Evolutionary conservation across 1,140 invertebrate species (phyloP).

Genomic region (Plectrocnemia conspersa): DNA sequence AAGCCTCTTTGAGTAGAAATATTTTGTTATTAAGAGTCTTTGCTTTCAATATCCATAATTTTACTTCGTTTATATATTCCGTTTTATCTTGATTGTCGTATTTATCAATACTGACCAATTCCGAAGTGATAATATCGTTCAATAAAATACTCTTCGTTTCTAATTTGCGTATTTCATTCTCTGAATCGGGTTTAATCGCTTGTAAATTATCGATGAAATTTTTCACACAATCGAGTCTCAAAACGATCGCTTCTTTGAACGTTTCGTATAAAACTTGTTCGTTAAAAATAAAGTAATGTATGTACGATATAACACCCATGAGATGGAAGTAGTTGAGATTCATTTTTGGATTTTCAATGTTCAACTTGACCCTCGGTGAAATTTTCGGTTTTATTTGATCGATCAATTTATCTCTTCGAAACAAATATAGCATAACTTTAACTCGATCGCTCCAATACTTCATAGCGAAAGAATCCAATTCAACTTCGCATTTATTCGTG

Average conservation of each 20-base stretch:
- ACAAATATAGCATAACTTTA: conserved; percentile 44
- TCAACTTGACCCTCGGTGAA: conserved; percentile 44
- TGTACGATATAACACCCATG: conserved; percentile 42
- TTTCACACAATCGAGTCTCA: conserved; percentile 44
- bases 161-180: conserved; percentile 46
- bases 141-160: conserved; percentile 41
- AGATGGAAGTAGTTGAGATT: conserved; percentile 47
- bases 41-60: too few species aligned
- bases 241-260: conserved; percentile 43
- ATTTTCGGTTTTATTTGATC: conserved; percentile 43
- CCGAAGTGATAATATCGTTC: conserved; percentile 40
- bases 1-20: conserved; percentile 43
- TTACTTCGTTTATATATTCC: background rate
- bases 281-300: conserved; percentile 45
- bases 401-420: conserved; percentile 43
- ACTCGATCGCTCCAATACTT: conserved; percentile 45
- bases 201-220: conserved; percentile 44
- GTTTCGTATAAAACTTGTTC: conserved; percentile 46
- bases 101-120: conserved; percentile 41
- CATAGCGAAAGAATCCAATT: conserved; percentile 39
- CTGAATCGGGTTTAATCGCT: conserved; percentile 43
- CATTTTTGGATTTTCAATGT: conserved; percentile 45
- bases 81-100: conserved; percentile 36
- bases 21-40: too few species aligned
- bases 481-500: conserved; percentile 37